These are phyloP conservation scores for Latrodectus geometricus DNA, from an alignment of 1,140 invertebrate genomes.

Conservation along the genomic window DNA sequence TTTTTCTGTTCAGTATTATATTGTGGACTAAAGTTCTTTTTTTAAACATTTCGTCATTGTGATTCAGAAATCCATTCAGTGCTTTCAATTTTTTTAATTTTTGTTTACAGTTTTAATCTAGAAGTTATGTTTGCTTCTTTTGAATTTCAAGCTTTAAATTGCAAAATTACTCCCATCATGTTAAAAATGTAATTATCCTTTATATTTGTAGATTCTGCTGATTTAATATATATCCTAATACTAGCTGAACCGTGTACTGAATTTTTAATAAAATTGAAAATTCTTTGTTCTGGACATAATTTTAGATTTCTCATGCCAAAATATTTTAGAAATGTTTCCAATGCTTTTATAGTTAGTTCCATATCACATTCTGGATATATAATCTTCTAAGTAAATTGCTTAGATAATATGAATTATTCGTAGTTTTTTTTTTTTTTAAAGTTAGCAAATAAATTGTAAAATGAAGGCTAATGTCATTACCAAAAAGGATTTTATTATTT, in stretches of 20 bases:
- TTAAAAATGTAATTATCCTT: background rate
- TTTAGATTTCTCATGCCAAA: too few species aligned
- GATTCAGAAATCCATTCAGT: background rate
- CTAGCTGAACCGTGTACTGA: background rate
- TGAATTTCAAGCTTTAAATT: background rate
- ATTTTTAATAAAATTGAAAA: background rate
- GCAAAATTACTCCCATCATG: background rate
- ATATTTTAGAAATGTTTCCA: too few species aligned
- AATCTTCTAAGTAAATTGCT: too few species aligned
- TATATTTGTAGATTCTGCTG: background rate
- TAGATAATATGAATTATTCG: too few species aligned
- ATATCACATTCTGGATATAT: too few species aligned
- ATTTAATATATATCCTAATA: background rate
- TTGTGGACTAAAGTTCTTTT: background rate
- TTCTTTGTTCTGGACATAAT: background rate
- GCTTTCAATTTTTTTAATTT: background rate
- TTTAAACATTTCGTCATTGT: background rate
- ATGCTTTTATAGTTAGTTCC: too few species aligned
- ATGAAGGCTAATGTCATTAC: too few species aligned
- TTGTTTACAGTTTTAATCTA: background rate
- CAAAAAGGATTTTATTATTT: too few species aligned
- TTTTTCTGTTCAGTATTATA: background rate
- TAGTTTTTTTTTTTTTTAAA: too few species aligned
- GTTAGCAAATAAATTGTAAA: too few species aligned
- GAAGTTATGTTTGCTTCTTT: background rate